These are phyloP conservation scores for Neosilurus mollespiculum DNA, from an alignment of 2,797 vertebrate genomes.

Conservation along the genomic window DNA sequence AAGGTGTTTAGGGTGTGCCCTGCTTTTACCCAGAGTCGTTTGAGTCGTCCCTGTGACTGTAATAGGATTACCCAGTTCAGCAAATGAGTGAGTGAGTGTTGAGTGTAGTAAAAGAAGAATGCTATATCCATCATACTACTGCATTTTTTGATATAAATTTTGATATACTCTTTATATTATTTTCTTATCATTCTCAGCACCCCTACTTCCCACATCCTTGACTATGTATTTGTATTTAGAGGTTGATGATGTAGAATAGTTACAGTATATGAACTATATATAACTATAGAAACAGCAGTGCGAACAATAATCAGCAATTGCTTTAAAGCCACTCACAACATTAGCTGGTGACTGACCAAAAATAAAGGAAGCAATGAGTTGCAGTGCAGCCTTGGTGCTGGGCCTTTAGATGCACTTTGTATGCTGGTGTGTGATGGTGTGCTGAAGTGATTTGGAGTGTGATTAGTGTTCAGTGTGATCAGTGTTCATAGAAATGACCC, in stretches of 20 bases:
- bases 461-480: conserved; percentile 6
- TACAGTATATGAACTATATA: background rate
- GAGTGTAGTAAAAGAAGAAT: no score
- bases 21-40: no score
- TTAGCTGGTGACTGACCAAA: background rate
- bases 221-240: background rate
- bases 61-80: no score
- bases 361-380: conserved; percentile 33
- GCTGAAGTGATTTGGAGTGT: conserved; percentile 37
- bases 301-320: background rate
- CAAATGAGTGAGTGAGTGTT: no score
- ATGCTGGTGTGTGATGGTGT: conserved; percentile 44
- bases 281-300: background rate
- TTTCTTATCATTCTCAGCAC: no score
- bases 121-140: background rate
- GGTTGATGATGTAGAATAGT: background rate
- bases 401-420: conserved; percentile 23
- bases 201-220: no score
- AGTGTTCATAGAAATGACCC: conserved; percentile 12
- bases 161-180: background rate
- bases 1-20: no score
- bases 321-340: background rate
- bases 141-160: background rate
- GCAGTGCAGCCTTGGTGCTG: conserved; percentile 7
- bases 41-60: no score